These are phyloP conservation scores for Eupsittula cactorum DNA, from an alignment of 2,113 vertebrate species.

Conservation along the genomic window DNA sequence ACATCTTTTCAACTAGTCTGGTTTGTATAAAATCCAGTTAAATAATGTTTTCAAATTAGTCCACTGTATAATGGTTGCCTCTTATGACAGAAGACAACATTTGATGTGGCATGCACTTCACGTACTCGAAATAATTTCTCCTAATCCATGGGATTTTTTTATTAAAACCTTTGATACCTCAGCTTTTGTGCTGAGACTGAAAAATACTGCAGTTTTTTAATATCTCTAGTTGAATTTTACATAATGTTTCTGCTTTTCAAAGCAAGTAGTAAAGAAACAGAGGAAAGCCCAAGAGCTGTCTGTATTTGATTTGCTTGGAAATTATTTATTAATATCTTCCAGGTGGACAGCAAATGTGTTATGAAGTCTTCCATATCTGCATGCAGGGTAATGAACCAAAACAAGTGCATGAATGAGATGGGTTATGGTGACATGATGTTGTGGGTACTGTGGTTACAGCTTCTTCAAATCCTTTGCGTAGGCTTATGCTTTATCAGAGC, in stretches of 20 bases:
- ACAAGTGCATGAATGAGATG: neutral
- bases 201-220: neutral
- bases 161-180: neutral
- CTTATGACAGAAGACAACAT: neutral
- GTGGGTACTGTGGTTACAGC: neutral
- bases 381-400: neutral
- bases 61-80: neutral
- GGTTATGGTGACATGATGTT: neutral
- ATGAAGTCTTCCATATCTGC: neutral
- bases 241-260: neutral
- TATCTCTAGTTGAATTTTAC: neutral
- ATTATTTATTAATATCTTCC: constrained; percentile 6
- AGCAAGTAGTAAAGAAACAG: neutral
- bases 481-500: neutral
- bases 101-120: neutral
- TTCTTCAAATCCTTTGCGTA: neutral
- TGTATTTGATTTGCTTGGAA: neutral
- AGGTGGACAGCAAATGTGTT: neutral
- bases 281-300: neutral
- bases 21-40: neutral
- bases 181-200: neutral
- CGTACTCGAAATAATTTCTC: neutral
- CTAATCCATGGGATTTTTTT: neutral
- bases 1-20: neutral
- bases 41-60: neutral